Evolutionary conservation across 2,113 vertebrate genomes (phyloP).

Genomic region (Nibea coibor): DNA sequence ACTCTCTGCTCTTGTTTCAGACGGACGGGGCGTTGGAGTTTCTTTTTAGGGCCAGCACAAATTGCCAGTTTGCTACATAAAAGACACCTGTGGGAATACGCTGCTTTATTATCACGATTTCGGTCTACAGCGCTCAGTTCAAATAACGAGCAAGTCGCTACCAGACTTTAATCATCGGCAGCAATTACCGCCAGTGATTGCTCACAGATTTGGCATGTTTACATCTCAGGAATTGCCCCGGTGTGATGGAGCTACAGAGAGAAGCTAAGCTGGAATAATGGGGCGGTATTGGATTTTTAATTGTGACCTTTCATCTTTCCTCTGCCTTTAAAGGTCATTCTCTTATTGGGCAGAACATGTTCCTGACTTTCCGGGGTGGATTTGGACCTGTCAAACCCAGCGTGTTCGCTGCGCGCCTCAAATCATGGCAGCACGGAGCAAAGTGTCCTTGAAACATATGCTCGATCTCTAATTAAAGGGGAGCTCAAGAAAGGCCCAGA

Average conservation of each 20-base stretch:
- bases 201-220: background rate
- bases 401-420: constrained; percentile 23
- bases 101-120: background rate
- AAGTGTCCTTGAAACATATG: constrained; percentile 71
- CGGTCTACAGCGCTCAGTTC: background rate
- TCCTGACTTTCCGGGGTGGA: constrained; percentile 35
- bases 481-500: constrained; percentile 16
- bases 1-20: constrained; percentile 32
- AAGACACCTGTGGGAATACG: background rate
- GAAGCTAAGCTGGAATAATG: constrained; percentile 13
- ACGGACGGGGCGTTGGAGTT: background rate
- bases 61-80: background rate
- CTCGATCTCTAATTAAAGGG: constrained; percentile 53
- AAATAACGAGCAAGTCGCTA: background rate
- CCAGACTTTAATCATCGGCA: constrained; percentile 22
- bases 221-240: background rate
- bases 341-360: constrained; percentile 37
- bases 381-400: constrained; percentile 47
- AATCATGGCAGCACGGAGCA: constrained; percentile 30
- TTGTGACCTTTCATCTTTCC: constrained; percentile 54
- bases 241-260: background rate
- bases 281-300: constrained; percentile 22
- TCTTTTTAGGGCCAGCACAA: background rate
- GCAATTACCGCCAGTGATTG: background rate
- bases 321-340: constrained; percentile 57